Conservation (phyloP, 37 sponge, comb jelly and placozoan genomes). For the Aphrocallistes beatrix region DNA sequence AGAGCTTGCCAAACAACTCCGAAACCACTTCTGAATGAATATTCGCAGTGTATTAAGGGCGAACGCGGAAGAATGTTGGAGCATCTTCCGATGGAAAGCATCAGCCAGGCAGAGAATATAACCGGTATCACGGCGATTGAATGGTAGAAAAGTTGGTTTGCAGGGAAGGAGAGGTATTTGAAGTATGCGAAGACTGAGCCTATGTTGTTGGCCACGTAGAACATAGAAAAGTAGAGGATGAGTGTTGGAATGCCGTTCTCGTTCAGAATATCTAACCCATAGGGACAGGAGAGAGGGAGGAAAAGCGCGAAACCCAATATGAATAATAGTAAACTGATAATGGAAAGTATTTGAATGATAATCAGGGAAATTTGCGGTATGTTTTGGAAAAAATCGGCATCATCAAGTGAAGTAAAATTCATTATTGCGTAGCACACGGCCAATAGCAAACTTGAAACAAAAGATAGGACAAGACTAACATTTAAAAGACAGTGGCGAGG, state of each 20-base stretch:
- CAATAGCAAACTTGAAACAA: neutral
- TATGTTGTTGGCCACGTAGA: conserved; percentile 12
- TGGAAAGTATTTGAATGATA: neutral
- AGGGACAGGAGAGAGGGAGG: neutral
- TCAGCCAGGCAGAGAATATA: neutral
- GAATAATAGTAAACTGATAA: neutral
- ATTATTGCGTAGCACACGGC: neutral
- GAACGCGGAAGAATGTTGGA: neutral
- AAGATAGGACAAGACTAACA: neutral
- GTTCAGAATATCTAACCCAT: neutral
- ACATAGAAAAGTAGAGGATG: conserved; percentile 2
- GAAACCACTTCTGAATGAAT: neutral
- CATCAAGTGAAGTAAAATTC: neutral
- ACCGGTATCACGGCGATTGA: neutral
- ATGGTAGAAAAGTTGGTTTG: neutral
- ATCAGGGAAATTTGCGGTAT: neutral
- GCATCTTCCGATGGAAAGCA: neutral
- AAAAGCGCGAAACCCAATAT: neutral
- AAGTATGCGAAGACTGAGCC: neutral
- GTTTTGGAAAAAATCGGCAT: neutral
- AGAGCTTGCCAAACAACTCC: neutral
- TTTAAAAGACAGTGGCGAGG: neutral
- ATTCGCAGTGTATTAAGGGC: neutral
- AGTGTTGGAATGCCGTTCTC: neutral
- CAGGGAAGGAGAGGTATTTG: neutral